Base-by-base conservation (phyloP, 1,140 invertebrate genomes). In the Mya arenaria region DNA sequence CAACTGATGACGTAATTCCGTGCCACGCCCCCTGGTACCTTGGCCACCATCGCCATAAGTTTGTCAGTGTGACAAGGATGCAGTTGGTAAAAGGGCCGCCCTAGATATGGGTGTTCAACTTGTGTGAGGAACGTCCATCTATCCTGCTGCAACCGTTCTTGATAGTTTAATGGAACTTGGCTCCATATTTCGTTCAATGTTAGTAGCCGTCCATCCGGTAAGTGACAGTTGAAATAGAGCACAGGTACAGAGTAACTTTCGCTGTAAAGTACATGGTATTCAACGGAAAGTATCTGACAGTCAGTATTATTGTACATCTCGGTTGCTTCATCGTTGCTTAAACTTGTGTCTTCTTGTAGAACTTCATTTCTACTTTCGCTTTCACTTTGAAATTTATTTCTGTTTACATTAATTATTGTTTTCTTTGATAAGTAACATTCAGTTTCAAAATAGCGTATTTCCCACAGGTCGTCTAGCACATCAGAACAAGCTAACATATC, bases 161-260 rank as follows among this genome's bases (percentile, higher is more conserved):
- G 85, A 63, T 88, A 89, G 23, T 84, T 25, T 4, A 39, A 32
- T 15, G 91, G 90, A 30, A 91, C 85, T 32, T 78, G 8, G 0
- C 65, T 74, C 93, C 81, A 94, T 79, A 89, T 85, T 90, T 88
- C 93, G 71, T 90, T 91, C 82, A 94, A 92, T 89, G 19, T 88
- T 83, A 88, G 87, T 87, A 87, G 90, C 74, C 86, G 84, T 36
- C 92, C 71, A 91, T 89, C 83, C 85, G 91, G 89, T 89, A 91
- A 91, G 91, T 93, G 94, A 34, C 91, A 92, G 86, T 94, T 94
- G 83, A 95, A 94, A 84, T 94, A 95, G 23, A 95, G 87, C 3
- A 94, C 92, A 37, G 94, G 94, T 10, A 95, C 94, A 55, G 89
- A 80, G 85, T 94, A 95, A 84, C 94, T 94, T 71, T 93, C 89